Conservation (phyloP, 2,113 vertebrate genomes). For the Apodemus speciosus region DNA sequence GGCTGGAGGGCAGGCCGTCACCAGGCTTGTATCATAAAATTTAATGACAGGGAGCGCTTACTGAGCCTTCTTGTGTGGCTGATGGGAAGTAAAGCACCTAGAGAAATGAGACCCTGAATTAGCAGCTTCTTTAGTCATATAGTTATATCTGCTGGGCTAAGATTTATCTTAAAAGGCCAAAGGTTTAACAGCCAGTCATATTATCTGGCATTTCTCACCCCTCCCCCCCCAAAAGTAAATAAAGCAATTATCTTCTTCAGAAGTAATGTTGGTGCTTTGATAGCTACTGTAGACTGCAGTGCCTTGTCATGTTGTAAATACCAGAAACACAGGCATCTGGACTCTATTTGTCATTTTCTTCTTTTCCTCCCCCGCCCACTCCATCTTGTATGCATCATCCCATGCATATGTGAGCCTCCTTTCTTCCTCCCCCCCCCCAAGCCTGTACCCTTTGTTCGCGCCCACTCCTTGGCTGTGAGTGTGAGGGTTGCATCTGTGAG, state of each 20-base stretch:
- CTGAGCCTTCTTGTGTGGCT: background rate
- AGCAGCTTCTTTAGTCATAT: background rate
- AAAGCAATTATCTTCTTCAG: background rate
- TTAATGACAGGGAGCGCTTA: background rate
- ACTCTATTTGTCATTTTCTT: conserved; percentile 12
- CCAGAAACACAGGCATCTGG: conserved; percentile 2
- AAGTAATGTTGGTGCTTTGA: background rate
- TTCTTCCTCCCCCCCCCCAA: background rate
- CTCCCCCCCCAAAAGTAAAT: background rate
- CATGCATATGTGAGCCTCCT: conserved; percentile 26
- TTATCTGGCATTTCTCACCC: background rate
- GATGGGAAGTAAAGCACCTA: background rate
- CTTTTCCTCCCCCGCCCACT: background rate
- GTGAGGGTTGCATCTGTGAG: conserved; percentile 57
- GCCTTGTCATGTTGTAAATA: background rate
- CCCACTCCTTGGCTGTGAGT: conserved; percentile 67
- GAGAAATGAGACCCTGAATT: background rate
- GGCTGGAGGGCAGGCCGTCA: background rate
- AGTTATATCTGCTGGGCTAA: background rate
- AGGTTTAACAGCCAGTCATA: background rate
- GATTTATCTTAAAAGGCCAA: conserved; percentile 15
- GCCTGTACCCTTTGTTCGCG: conserved; percentile 50
- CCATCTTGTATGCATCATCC: background rate
- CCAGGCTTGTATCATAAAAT: background rate
- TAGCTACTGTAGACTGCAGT: background rate